These are phyloP conservation scores for Pocillopora damicornis DNA, from an alignment of 64 coral and sea anemone genomes.

Conservation along the genomic window DNA sequence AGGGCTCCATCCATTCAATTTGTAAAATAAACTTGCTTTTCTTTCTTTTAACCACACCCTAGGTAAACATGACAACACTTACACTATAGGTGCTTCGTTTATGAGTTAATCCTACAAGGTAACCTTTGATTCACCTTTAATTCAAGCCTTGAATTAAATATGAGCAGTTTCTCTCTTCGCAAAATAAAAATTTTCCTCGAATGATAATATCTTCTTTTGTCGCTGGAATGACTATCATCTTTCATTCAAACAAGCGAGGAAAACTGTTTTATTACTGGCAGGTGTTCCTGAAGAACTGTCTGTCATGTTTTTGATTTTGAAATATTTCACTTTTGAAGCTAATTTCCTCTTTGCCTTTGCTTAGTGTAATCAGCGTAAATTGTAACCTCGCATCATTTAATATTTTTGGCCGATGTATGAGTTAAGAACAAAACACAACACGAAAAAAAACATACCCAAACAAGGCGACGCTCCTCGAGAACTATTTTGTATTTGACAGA, in stretches of 20 bases:
- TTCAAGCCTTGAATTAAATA: too few relatives aligned
- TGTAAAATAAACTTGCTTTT: background rate
- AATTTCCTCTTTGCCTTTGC: constrained; percentile 16
- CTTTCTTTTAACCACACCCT: background rate
- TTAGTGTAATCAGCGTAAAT: background rate
- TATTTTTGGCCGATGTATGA: background rate
- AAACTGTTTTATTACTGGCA: background rate
- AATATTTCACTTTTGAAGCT: background rate
- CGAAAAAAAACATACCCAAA: background rate
- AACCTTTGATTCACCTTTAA: background rate
- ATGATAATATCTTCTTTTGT: background rate
- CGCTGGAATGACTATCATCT: background rate
- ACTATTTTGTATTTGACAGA: background rate
- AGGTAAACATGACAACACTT: background rate
- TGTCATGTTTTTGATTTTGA: background rate
- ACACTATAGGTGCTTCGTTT: background rate
- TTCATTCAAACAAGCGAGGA: background rate
- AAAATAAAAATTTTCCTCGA: too few relatives aligned
- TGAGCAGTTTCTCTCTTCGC: too few relatives aligned
- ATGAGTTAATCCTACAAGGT: background rate
- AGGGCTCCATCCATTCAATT: background rate
- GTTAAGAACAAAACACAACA: background rate
- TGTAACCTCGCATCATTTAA: background rate
- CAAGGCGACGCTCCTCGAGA: background rate
- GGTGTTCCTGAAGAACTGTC: background rate